Conservation (phyloP, 2,888 invertebrate species). For the Entomobrya multifasciata region DNA sequence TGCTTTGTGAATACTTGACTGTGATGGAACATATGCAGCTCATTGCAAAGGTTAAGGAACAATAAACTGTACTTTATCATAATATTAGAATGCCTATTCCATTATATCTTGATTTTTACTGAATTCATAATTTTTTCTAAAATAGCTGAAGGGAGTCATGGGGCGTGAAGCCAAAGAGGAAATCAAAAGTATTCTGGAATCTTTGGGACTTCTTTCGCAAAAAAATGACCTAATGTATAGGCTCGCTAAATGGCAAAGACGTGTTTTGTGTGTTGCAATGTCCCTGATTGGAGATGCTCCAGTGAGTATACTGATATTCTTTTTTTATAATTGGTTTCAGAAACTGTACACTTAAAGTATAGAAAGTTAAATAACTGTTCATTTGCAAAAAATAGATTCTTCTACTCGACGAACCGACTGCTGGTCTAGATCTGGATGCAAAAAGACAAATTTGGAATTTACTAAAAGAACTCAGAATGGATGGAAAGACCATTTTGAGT, state of each 20-base stretch:
- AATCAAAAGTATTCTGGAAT: constrained; percentile 37
- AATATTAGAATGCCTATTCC: not conserved
- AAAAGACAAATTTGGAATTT: constrained; percentile 67
- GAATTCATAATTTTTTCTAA: not conserved
- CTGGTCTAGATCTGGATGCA: constrained; percentile 12
- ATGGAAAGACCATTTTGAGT: constrained; percentile 52
- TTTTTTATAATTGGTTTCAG: no score
- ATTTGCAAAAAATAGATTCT: constrained; percentile 19
- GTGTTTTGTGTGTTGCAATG: constrained; percentile 67
- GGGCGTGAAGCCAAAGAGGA: constrained; percentile 5
- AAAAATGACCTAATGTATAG: constrained; percentile 29
- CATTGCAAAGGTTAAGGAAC: constrained; percentile 38
- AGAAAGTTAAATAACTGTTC: not conserved
- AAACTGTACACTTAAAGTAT: not conserved
- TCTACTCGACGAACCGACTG: constrained; percentile 62
- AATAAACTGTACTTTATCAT: no score
- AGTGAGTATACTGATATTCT: constrained; percentile 38
- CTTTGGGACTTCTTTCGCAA: constrained; percentile 28
- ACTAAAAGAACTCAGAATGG: constrained; percentile 34
- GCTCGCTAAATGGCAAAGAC: constrained; percentile 54
- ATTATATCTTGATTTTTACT: not conserved
- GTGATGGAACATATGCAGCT: constrained; percentile 69
- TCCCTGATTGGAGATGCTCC: constrained; percentile 64
- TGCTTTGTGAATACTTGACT: constrained; percentile 58
- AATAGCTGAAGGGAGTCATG: constrained; percentile 37